A percentile compares a stretch with the other conserved stretches of the same genome.
phyloP scores from a whole-genome alignment of 2,797 vertebrate species.

The Cottoperca gobio region DNA sequence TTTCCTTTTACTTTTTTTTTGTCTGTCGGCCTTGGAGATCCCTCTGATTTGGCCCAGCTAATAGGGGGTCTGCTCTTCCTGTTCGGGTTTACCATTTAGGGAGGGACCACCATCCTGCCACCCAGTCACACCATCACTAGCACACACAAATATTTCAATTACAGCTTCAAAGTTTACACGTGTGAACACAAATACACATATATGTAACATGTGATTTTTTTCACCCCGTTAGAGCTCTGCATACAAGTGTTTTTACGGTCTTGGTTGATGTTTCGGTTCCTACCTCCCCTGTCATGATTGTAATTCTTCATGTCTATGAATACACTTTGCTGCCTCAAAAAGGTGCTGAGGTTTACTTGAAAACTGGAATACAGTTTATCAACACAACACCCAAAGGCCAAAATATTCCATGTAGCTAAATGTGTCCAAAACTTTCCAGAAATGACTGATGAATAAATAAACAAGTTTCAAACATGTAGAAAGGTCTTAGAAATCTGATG shows the following conservation, averaged over 20 bases:
- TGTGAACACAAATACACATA: conserved; percentile 34
- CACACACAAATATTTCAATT: conserved; percentile 77
- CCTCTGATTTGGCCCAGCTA: conserved; percentile 82
- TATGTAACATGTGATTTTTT: conserved; percentile 40
- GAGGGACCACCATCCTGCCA: conserved; percentile 76
- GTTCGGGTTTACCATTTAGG: conserved; percentile 79
- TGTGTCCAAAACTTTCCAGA: conserved; percentile 51
- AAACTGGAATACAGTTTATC: conserved; percentile 79
- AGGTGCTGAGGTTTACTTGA: conserved; percentile 74
- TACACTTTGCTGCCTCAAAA: conserved; percentile 71
- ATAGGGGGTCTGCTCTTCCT: conserved; percentile 82
- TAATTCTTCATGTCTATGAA: conserved; percentile 78
- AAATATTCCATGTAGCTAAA: conserved; percentile 68
- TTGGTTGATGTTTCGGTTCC: conserved; percentile 56
- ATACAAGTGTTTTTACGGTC: conserved; percentile 48
- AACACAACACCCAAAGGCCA: conserved; percentile 69
- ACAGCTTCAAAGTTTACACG: conserved; percentile 68
- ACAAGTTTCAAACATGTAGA: conserved; percentile 54
- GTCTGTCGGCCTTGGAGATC: conserved; percentile 65
- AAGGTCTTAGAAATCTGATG: conserved; percentile 16
- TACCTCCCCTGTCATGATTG: conserved; percentile 64
- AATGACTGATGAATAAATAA: conserved; percentile 73
- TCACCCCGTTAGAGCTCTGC: conserved; percentile 37
- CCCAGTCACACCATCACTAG: conserved; percentile 72
- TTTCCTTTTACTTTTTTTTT: conserved; percentile 25